Evolutionary conservation across 2,113 vertebrate genomes (phyloP), one percentile per base, ranked within the genome.

Genomic region (Paratilapia polleni): DNA sequence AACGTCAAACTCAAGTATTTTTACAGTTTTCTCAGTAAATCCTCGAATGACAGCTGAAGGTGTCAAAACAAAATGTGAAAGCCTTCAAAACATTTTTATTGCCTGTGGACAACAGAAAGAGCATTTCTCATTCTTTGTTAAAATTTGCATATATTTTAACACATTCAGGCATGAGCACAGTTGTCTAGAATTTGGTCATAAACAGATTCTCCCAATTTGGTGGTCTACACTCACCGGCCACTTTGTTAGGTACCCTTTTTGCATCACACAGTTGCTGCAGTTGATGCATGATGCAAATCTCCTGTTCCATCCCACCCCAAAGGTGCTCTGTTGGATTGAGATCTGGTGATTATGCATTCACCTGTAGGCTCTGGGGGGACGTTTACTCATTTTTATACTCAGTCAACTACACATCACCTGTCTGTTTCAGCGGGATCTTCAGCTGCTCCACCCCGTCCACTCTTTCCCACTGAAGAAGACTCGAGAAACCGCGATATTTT

Each of bases 401-500:
- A 20, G n/a, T n/a, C n/a, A n/a, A n/a, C n/a, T n/a, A n/a, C n/a
- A n/a, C n/a, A n/a, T n/a, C n/a, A 95, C 95, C 93, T 92, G 12
- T 93, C 91, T 15, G 22, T 83, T 8, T 52, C 79, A 47, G 3
- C 8, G 9, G 57, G 19, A 4, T n/a, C 57, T 24, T 60, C 11
- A 13, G 9, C 14, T 2, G 3, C 19, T 2, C 22, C 1, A 13
- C 66, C 61, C 11, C 28, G 34, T 28, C 19, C 28, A 43, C 8
- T 13, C 2, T 9, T 63, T 7, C 62, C 36, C 28, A 7, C 61
- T 7, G 83, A 22, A 17, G 77, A 26, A 17, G 77, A 19, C 52
- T 20, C 63, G 2, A 86, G 66, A 80, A 80, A 79, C 15, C 15
- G 22, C 7, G 86, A 82, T 17, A 89, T 77, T 3, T 68, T 54